Evolutionary conservation across 1,140 invertebrate species (phyloP).

Genomic region (Zaprionus capensis): DNA sequence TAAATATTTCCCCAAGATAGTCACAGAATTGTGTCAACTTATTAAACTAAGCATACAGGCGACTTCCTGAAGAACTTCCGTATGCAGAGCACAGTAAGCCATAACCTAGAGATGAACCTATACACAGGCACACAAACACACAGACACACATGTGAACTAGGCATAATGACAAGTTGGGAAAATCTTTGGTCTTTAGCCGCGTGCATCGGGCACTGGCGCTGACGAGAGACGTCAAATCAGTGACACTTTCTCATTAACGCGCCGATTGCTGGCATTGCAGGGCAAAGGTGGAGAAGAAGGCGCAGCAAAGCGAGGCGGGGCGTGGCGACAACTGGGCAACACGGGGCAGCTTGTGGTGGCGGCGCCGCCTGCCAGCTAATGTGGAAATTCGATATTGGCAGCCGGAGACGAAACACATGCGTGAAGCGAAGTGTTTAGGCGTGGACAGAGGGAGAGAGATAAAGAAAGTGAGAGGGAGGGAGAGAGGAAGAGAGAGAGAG

Average conservation of each 20-base stretch:
- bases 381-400: slow-evolving; percentile 61
- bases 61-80: slow-evolving; percentile 21
- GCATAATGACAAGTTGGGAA: slow-evolving; percentile 66
- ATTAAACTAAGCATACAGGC: background rate
- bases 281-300: slow-evolving; percentile 18
- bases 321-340: slow-evolving; percentile 5
- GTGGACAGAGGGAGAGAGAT: slow-evolving; percentile 34
- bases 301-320: no score
- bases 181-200: slow-evolving; percentile 72
- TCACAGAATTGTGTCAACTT: background rate
- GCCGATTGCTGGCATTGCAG: slow-evolving; percentile 21
- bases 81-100: background rate
- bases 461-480: background rate
- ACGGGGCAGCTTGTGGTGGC: background rate
- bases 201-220: slow-evolving; percentile 4
- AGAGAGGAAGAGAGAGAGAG: background rate
- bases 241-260: slow-evolving; percentile 81
- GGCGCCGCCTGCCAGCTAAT: slow-evolving; percentile 63
- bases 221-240: slow-evolving; percentile 64
- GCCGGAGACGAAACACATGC: slow-evolving; percentile 68
- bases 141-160: background rate
- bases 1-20: background rate
- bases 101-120: background rate
- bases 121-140: background rate
- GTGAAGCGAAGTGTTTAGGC: slow-evolving; percentile 70